phyloP scores from a whole-genome alignment of 2,797 vertebrate species.

The Crenichthys baileyi region DNA sequence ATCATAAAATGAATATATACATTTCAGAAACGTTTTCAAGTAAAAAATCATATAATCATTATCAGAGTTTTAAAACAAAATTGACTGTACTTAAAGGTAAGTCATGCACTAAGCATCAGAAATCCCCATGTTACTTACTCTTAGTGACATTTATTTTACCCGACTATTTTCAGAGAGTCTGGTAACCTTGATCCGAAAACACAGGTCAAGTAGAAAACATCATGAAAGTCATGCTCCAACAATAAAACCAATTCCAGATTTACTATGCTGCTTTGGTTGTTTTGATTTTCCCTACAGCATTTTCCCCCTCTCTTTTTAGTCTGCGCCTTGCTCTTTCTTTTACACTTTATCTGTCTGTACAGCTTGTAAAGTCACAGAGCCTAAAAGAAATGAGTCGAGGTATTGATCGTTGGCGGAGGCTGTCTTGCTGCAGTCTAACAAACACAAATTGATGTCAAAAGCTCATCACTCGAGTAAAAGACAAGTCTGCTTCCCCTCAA shows the following conservation, averaged over 20 bases:
- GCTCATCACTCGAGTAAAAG: slow-evolving; percentile 67
- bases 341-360: slow-evolving; percentile 77
- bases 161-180: slow-evolving; percentile 26
- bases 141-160: slow-evolving; percentile 28
- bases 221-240: slow-evolving; percentile 65
- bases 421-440: slow-evolving; percentile 64
- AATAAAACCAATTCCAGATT: slow-evolving; percentile 74
- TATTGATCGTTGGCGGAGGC: slow-evolving; percentile 75
- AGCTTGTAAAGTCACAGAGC: slow-evolving; percentile 72
- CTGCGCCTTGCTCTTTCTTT: slow-evolving; percentile 45
- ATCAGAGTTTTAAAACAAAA: not conserved
- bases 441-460: slow-evolving; percentile 75
- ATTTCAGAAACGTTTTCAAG: too few relatives aligned
- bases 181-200: slow-evolving; percentile 49
- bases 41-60: not conserved
- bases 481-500: slow-evolving; percentile 52
- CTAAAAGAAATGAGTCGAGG: slow-evolving; percentile 66
- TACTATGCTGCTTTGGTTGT: slow-evolving; percentile 53
- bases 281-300: slow-evolving; percentile 53
- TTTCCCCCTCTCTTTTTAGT: slow-evolving; percentile 51
- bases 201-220: slow-evolving; percentile 29
- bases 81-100: not conserved
- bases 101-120: not conserved
- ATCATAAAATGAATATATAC: not conserved
- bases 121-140: not conserved